phyloP scores from a whole-genome alignment of 2,888 invertebrate species.

The Bedellia somnulentella region DNA sequence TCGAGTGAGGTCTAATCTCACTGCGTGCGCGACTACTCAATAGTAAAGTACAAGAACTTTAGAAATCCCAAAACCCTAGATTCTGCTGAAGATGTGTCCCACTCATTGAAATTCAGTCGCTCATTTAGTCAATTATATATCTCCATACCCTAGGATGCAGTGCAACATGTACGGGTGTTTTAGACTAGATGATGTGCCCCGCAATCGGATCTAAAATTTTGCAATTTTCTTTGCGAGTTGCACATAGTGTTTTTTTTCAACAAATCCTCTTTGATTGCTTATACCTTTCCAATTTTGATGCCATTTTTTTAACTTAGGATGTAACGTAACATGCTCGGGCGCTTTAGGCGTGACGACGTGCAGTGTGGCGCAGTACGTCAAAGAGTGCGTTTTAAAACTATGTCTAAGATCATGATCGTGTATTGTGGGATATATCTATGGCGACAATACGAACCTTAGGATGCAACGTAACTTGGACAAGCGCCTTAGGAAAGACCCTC shows the following conservation, averaged over 20 bases:
- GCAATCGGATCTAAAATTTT: neutral
- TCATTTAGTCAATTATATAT: neutral
- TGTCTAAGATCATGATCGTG: slow-evolving; percentile 87
- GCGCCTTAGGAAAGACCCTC: too few species aligned
- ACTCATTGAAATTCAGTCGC: too few species aligned
- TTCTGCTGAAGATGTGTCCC: too few species aligned
- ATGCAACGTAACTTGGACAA: neutral
- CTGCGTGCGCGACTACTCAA: too few species aligned
- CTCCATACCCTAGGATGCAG: neutral
- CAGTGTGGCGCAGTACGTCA: slow-evolving; percentile 81
- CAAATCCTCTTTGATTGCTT: too few species aligned
- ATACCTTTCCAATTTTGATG: too few species aligned
- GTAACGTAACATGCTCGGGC: slow-evolving; percentile 84
- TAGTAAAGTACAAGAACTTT: too few species aligned
- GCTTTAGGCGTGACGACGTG: slow-evolving; percentile 90
- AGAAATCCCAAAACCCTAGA: too few species aligned
- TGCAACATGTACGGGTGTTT: slow-evolving; percentile 1
- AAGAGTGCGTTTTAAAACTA: slow-evolving; percentile 44
- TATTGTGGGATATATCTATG: slow-evolving; percentile 81
- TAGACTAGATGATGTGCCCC: neutral
- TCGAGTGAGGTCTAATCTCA: too few species aligned
- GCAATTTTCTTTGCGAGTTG: too few species aligned
- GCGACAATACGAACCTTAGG: slow-evolving; percentile 14
- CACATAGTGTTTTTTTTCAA: too few species aligned
- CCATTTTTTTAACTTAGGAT: slow-evolving; percentile 62